Evolutionary conservation across 2,888 invertebrate genomes (phyloP).

Genomic region (Eucera pruinosa): DNA sequence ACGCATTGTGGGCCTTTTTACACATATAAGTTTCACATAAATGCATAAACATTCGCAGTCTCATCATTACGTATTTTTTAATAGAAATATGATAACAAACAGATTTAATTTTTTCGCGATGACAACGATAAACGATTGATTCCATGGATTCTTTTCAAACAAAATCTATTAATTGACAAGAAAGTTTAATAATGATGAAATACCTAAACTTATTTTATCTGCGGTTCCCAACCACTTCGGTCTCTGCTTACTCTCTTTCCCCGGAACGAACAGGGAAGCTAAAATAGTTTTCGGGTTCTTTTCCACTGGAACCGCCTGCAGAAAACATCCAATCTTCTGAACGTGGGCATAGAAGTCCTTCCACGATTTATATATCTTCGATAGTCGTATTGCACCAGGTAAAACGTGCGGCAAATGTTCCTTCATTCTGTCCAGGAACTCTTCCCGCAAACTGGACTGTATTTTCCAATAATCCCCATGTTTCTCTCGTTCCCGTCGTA

Average conservation of each 20-base stretch:
- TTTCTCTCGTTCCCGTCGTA: constrained; percentile 61
- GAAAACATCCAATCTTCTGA: constrained; percentile 66
- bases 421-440: constrained; percentile 48
- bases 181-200: too few relatives aligned
- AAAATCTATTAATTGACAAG: too few relatives aligned
- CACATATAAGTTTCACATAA: too few relatives aligned
- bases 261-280: constrained; percentile 61
- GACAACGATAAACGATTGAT: too few relatives aligned
- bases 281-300: constrained; percentile 50
- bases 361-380: constrained; percentile 60
- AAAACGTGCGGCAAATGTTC: constrained; percentile 63
- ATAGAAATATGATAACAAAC: too few relatives aligned
- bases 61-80: too few relatives aligned
- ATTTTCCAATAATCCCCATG: constrained; percentile 59
- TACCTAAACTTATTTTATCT: constrained; percentile 65
- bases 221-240: constrained; percentile 69
- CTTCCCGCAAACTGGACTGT: constrained; percentile 23
- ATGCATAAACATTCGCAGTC: too few relatives aligned
- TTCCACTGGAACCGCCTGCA: constrained; percentile 67
- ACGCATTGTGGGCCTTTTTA: too few relatives aligned
- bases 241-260: constrained; percentile 27
- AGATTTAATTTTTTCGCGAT: too few relatives aligned
- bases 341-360: constrained; percentile 64
- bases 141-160: too few relatives aligned
- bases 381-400: constrained; percentile 49